These are phyloP conservation scores for Sitodiplosis mosellana DNA, from an alignment of 1,140 invertebrate species.

Conservation along the genomic window DNA sequence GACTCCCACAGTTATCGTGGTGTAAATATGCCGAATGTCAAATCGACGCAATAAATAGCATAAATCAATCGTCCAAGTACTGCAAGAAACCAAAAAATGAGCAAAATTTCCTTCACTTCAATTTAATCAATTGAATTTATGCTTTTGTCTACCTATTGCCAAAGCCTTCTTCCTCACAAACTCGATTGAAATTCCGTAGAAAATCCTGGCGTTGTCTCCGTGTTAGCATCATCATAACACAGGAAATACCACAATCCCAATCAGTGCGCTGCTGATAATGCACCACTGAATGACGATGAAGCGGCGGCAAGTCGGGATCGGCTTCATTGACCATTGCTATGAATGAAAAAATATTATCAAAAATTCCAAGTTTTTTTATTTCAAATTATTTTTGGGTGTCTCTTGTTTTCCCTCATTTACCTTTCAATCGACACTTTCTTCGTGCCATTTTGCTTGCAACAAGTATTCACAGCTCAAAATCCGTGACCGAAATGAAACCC, in stretches of 20 bases:
- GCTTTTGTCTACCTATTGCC: conserved; percentile 36
- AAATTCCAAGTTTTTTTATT: too few species aligned
- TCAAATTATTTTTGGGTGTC: too few species aligned
- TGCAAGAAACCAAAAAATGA: too few species aligned
- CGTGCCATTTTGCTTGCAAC: too few species aligned
- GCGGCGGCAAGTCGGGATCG: conserved; percentile 12
- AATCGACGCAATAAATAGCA: conserved; percentile 48
- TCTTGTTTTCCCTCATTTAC: too few species aligned
- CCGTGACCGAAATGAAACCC: too few species aligned
- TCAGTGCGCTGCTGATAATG: conserved; percentile 39
- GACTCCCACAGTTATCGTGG: conserved; percentile 46
- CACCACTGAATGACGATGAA: conserved; percentile 25
- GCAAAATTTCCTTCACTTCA: too few species aligned
- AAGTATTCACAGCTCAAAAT: too few species aligned
- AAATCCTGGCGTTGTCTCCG: conserved; percentile 27
- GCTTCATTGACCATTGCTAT: too few species aligned
- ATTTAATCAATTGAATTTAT: too few species aligned
- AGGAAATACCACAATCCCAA: conserved; percentile 53
- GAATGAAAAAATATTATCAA: too few species aligned
- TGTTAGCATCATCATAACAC: conserved; percentile 43
- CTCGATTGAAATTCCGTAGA: conserved; percentile 29
- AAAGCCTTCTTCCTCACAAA: conserved; percentile 42
- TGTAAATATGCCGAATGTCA: conserved; percentile 38
- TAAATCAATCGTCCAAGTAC: conserved; percentile 61
- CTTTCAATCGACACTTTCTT: too few species aligned